Conservation (phyloP, 2,797 vertebrate genomes). For the Liasis olivaceus region DNA sequence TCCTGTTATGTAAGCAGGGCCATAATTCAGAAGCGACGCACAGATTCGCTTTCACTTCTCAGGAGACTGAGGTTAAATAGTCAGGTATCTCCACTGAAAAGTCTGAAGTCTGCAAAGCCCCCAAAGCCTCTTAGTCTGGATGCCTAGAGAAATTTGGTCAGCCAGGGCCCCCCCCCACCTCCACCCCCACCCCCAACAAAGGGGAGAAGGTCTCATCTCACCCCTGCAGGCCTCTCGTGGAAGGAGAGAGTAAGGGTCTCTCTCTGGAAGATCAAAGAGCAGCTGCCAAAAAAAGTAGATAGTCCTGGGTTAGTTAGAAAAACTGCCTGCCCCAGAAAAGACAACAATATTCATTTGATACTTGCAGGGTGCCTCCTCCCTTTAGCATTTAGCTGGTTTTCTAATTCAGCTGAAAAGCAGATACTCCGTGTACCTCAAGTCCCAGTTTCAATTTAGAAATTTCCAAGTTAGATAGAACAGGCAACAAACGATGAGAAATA, state of each 20-base stretch:
- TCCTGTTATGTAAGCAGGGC: constrained; percentile 17
- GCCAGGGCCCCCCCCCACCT: no score
- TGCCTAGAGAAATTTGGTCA: neutral
- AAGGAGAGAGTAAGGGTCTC: neutral
- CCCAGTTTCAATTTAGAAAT: no score
- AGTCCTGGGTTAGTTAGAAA: neutral
- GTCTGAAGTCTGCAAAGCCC: no score
- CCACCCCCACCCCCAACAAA: neutral
- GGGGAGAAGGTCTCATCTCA: neutral
- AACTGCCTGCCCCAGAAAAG: neutral
- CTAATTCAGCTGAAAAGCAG: no score
- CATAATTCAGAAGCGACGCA: neutral
- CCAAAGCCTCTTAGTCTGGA: neutral
- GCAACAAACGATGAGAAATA: no score
- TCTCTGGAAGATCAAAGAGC: neutral
- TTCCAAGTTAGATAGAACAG: no score
- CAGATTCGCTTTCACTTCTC: neutral
- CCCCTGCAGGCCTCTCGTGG: neutral
- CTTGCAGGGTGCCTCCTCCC: no score
- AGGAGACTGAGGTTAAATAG: no score
- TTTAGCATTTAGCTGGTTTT: no score
- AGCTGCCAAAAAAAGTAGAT: neutral
- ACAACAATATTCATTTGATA: no score
- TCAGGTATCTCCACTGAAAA: neutral
- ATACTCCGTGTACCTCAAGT: no score